phyloP scores from a whole-genome alignment of 2,797 vertebrate species.

The Botia kubotai region DNA sequence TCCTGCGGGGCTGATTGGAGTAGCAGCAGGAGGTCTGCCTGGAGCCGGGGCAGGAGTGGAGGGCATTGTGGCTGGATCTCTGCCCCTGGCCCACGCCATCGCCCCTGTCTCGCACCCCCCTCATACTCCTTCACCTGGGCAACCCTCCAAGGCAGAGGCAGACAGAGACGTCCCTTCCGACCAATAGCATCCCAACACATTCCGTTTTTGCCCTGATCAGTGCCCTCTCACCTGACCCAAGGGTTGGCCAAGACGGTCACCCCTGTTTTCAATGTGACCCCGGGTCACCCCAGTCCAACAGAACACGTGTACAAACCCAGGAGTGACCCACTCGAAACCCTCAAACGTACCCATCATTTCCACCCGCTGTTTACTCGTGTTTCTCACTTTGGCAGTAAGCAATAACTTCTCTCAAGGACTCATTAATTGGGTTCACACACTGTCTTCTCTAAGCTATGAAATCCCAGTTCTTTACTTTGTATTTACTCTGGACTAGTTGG shows the following conservation, averaged over 20 bases:
- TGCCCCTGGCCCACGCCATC: slow-evolving; percentile 81
- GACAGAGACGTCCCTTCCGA: slow-evolving; percentile 96
- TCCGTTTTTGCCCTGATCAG: slow-evolving; percentile 74
- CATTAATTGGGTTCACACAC: slow-evolving; percentile 74
- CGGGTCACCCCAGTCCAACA: slow-evolving; percentile 70
- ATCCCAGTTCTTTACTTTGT: slow-evolving; percentile 44
- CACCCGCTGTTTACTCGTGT: slow-evolving; percentile 37
- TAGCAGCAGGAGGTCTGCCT: slow-evolving; percentile 85
- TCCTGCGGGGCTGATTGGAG: slow-evolving; percentile 87
- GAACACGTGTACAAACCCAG: slow-evolving; percentile 76
- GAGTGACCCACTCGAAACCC: slow-evolving; percentile 64
- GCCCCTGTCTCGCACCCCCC: slow-evolving; percentile 87
- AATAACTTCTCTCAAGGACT: slow-evolving; percentile 86
- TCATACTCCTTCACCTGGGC: slow-evolving; percentile 89
- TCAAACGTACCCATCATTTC: slow-evolving; percentile 36
- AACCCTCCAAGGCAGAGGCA: slow-evolving; percentile 89
- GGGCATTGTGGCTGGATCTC: slow-evolving; percentile 84
- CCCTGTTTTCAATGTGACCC: slow-evolving; percentile 65
- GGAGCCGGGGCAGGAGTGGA: slow-evolving; percentile 84
- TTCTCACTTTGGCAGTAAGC: slow-evolving; percentile 73
- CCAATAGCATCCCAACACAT: slow-evolving; percentile 89
- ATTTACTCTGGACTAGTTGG: slow-evolving; percentile 57
- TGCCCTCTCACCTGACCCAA: slow-evolving; percentile 49
- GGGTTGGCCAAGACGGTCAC: slow-evolving; percentile 45
- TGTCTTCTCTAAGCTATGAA: slow-evolving; percentile 47